These are phyloP conservation scores for Arnoldichthys spilopterus DNA, from an alignment of 2,797 vertebrate species.

Conservation along the genomic window DNA sequence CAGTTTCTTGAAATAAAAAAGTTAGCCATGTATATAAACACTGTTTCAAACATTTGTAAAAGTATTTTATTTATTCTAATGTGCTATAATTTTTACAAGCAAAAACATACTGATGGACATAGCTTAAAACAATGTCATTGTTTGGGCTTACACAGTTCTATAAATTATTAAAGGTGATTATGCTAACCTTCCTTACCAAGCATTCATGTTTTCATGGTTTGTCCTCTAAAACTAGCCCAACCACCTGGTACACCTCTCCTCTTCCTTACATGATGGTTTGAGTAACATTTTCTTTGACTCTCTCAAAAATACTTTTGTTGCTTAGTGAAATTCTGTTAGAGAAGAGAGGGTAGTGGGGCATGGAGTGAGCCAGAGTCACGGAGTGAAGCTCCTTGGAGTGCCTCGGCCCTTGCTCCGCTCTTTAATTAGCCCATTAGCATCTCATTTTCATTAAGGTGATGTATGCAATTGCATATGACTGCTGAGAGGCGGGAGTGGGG, in stretches of 20 bases:
- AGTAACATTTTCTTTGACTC: background rate
- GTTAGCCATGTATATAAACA: no score
- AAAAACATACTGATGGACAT: no score
- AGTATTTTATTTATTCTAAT: no score
- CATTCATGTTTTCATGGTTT: no score
- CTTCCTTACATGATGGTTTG: background rate
- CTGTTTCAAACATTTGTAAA: no score
- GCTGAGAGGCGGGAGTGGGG: constrained; percentile 61
- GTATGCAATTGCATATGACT: constrained; percentile 73
- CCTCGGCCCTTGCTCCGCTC: constrained; percentile 63
- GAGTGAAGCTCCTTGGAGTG: constrained; percentile 57
- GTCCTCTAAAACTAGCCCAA: no score
- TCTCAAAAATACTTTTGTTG: background rate
- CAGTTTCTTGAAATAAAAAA: no score
- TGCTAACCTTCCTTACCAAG: background rate
- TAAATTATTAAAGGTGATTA: no score
- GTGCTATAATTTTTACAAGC: no score
- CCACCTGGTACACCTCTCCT: background rate
- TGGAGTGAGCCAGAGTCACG: constrained; percentile 69
- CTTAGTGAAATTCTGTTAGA: constrained; percentile 51
- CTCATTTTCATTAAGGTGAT: constrained; percentile 94
- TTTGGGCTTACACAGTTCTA: no score
- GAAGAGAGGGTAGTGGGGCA: constrained; percentile 63
- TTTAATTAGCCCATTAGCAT: constrained; percentile 96
- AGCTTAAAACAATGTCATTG: no score